Evolutionary conservation across 2,113 vertebrate genomes (phyloP).

Genomic region (Desmodus rotundus): DNA sequence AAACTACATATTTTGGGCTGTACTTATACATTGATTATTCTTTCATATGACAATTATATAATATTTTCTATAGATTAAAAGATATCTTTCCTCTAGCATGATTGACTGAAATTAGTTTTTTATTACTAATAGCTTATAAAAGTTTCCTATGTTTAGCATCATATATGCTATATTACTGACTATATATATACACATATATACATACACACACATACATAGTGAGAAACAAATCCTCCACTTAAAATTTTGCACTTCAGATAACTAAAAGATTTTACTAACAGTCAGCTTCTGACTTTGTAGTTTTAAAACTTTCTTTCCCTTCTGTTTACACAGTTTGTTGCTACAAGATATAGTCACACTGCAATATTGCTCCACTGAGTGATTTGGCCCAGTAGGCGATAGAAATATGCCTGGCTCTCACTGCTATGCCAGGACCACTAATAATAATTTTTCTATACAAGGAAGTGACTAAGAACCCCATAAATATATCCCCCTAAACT

Average conservation of each 20-base stretch:
- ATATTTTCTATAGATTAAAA: neutral
- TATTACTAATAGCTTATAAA: neutral
- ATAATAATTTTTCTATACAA: neutral
- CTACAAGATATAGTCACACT: neutral
- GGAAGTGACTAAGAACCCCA: neutral
- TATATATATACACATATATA: neutral
- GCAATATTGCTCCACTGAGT: neutral
- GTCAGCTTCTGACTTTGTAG: neutral
- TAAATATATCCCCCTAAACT: neutral
- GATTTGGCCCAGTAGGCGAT: neutral
- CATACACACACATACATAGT: neutral
- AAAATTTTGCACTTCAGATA: neutral
- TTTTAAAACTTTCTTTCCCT: neutral
- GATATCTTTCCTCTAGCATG: neutral
- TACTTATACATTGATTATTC: neutral
- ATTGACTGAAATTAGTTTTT: neutral
- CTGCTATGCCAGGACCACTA: neutral
- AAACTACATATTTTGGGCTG: neutral
- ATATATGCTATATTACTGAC: neutral
- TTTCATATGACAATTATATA: neutral
- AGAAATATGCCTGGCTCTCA: neutral
- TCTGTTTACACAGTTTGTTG: neutral
- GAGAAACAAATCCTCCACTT: neutral
- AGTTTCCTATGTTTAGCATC: neutral
- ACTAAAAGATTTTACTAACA: neutral